phyloP scores from a whole-genome alignment of 1,140 invertebrate species.

The Nymphalis io region DNA sequence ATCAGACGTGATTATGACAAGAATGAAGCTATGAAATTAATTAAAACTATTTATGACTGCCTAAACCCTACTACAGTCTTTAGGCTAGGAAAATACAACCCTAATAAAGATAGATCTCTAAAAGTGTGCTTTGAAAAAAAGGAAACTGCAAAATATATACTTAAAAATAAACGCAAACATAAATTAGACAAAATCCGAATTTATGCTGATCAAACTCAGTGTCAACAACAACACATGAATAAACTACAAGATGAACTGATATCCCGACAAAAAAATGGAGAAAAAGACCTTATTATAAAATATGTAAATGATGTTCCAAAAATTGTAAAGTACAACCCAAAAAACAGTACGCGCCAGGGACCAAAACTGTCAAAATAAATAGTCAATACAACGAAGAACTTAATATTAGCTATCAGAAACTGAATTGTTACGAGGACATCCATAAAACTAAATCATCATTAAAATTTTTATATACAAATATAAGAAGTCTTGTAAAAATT shows the following conservation, averaged over 20 bases:
- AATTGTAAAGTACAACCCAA: conserved; percentile 22
- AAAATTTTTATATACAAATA: conserved; percentile 33
- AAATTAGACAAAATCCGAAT: conserved; percentile 21
- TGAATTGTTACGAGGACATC: conserved; percentile 14
- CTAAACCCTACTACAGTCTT: conserved; percentile 27
- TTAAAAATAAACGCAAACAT: conserved; percentile 29
- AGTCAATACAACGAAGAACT: background rate
- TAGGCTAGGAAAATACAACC: conserved; percentile 27
- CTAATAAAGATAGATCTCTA: conserved; percentile 23
- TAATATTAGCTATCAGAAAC: conserved; percentile 16
- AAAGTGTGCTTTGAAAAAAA: conserved; percentile 29
- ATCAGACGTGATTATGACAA: conserved; percentile 16
- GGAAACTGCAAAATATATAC: conserved; percentile 18
- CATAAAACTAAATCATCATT: conserved; percentile 14
- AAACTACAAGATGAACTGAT: conserved; percentile 21
- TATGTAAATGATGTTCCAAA: conserved; percentile 31
- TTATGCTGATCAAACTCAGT: conserved; percentile 31
- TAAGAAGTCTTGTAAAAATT: conserved; percentile 25
- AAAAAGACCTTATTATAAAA: conserved; percentile 29
- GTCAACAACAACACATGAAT: conserved; percentile 30
- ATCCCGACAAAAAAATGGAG: conserved; percentile 19
- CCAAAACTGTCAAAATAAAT: background rate
- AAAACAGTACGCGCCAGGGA: background rate
- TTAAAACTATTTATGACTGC: conserved; percentile 19
- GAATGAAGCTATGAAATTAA: conserved; percentile 8